Base-by-base conservation (phyloP, 2,888 invertebrate genomes). In the Callosobruchus maculatus region DNA sequence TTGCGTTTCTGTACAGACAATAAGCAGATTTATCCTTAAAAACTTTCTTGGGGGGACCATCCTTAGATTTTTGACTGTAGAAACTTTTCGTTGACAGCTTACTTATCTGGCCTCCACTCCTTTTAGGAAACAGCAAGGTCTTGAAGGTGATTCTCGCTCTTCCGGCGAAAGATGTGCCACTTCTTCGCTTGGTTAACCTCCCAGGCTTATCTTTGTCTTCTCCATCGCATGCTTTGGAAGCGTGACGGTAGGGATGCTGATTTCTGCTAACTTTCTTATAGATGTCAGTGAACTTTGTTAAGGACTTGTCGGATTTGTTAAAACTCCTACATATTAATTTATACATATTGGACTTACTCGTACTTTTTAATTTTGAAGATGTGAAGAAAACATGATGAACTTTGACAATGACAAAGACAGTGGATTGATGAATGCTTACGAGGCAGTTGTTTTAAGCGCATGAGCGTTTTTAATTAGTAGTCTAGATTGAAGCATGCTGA, bases 321-420 rank as follows among this genome's bases (percentile, higher is more conserved):
- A 81, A 70, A 74, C 74, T 77, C 21, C 76, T 77, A 70, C 78
- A 79, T 68, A 80, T 71, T 71, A 81, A 74, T 76, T 79, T 81
- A 76, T 79, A 81, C 81, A 81, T 81, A 75, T 71, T 76, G 70
- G 72, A 74, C 73, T 75, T 77, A 78, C 70, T 77, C 79, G 49
- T 49, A 49, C 49, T 49, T 79, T 76, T 79, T 78, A 80, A 81
- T 78, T 80, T 80, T 78, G 79, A 79, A 72, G 69, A 76, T 78
- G 80, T 74, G 71, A 75, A 73, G 70, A 76, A 67, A 71, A 78
- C 78, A 76, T 79, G 78, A 80, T 80, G 77, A 73, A 21, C 75
- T 72, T 77, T 80, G 78, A 78, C 76, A 76, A 68, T 71, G 49
- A 49, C 49, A 49, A 49, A 49, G 49, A 49, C 49, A 18, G 49